Percentiles rank a stretch among this genome's conserved stretches.
Conservation (phyloP, 2,797 vertebrate genomes). For the Peromyscus attwateri region DNA sequence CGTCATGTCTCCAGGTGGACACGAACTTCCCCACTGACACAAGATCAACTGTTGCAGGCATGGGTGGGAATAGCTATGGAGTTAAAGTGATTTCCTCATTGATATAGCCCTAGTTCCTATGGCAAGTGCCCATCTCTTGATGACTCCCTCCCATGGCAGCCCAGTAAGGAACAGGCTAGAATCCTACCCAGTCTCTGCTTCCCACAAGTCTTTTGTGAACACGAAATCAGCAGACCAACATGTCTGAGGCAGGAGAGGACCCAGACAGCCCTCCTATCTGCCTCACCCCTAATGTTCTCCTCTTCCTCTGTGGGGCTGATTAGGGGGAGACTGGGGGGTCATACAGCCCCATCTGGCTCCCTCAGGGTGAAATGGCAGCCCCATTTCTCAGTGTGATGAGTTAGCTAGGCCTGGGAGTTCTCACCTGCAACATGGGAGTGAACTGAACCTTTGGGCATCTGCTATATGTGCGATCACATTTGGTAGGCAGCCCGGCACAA, state of each 20-base stretch:
- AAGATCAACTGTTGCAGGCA: not conserved
- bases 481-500: not conserved
- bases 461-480: too few relatives aligned
- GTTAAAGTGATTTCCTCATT: not conserved
- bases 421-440: not conserved
- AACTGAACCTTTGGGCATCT: not conserved
- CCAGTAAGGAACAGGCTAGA: not conserved
- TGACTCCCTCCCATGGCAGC: not conserved
- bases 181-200: not conserved
- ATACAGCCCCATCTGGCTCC: not conserved
- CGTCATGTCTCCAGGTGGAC: not conserved
- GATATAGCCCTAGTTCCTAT: not conserved
- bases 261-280: not conserved
- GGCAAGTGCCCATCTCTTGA: not conserved
- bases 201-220: not conserved
- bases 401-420: not conserved
- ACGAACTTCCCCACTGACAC: not conserved
- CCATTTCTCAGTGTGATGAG: too few relatives aligned
- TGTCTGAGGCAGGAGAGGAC: not conserved
- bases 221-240: not conserved
- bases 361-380: not conserved
- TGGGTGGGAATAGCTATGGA: too few relatives aligned
- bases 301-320: not conserved
- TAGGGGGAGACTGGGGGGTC: accelerated
- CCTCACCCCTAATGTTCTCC: not conserved